Evolutionary conservation across 2,888 invertebrate genomes (phyloP).

Genomic region (Drosophila macrospina): DNA sequence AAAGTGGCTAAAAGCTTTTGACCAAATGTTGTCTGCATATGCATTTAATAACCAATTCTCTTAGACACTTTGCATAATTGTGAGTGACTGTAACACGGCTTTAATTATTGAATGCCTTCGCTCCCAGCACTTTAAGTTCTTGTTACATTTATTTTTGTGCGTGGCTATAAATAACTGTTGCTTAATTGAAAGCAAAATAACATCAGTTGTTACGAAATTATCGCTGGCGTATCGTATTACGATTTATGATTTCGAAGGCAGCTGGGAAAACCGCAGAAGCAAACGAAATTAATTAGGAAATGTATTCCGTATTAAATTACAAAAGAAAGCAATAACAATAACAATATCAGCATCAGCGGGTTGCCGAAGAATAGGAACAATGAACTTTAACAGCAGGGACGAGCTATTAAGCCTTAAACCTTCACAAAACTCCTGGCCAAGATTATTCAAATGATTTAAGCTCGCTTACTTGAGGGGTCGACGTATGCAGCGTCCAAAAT

Average conservation of each 20-base stretch:
- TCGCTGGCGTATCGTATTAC: constrained; percentile 51
- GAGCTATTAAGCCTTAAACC: constrained; percentile 25
- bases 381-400: constrained; percentile 14
- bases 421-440: constrained; percentile 35
- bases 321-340: constrained; percentile 26
- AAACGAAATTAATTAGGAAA: constrained; percentile 70
- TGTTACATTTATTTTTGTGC: constrained; percentile 2
- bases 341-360: constrained; percentile 24
- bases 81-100: not conserved
- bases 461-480: constrained; percentile 31
- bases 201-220: constrained; percentile 41
- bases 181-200: constrained; percentile 16
- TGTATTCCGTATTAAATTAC: constrained; percentile 67
- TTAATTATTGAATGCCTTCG: not conserved
- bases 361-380: constrained; percentile 49
- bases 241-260: constrained; percentile 50
- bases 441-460: constrained; percentile 74
- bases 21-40: not conserved
- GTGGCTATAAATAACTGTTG: constrained; percentile 4
- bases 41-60: not conserved
- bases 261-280: constrained; percentile 38
- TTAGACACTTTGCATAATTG: not conserved
- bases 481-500: constrained; percentile 20
- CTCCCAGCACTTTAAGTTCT: constrained; percentile 1
- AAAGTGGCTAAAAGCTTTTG: constrained; percentile 11